Evolutionary conservation across 1,140 invertebrate genomes (phyloP), one percentile per base, ranked within the genome.

Genomic region (Sycobia sp.): DNA sequence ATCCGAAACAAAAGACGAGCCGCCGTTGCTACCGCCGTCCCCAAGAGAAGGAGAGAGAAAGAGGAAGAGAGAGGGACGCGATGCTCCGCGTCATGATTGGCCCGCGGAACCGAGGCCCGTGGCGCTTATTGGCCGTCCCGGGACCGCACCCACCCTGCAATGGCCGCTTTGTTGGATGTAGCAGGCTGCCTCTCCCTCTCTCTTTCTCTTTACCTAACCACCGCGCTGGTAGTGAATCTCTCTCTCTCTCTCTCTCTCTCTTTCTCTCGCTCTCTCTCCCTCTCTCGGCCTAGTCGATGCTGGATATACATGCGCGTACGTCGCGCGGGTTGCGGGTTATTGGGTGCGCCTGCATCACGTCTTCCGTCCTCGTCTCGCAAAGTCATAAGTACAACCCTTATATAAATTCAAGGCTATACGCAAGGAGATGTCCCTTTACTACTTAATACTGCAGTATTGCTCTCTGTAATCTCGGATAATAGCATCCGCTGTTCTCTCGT

Each of bases 61-160:
- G 46, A 16, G 14, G 32, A 80, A 80, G 79, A 79, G 77, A 79
- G n/a, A n/a, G n/a, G 73, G 66, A 68, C 60, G 68, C 63, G 69
- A 69, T 5, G 54, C 54, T 36, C 29, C 70, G 56, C 65, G 63
- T 73, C n/a, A n/a, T 80, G 77, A 82, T 82, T 82, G 79, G 79
- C 79, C 71, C 68, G 66, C 64, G 64, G 69, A 69, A 71, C 73
- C 71, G 73, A 69, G 73, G 71, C 71, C 69, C 71, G 72, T 69
- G 67, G 72, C 73, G 73, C 76, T 82, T 75, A 82, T 82, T 82
- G 79, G 79, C 79, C 69, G 44, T 32, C 73, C 71, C 69, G 70
- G 76, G 75, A 80, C 79, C 79, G 79, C 79, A 80, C 79, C 79
- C 78, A 81, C 75, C 78, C 77, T 79, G 79, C 79, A 82, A 82